Evolutionary conservation across 1,140 invertebrate genomes (phyloP).

Genomic region (Tenebrio molitor): DNA sequence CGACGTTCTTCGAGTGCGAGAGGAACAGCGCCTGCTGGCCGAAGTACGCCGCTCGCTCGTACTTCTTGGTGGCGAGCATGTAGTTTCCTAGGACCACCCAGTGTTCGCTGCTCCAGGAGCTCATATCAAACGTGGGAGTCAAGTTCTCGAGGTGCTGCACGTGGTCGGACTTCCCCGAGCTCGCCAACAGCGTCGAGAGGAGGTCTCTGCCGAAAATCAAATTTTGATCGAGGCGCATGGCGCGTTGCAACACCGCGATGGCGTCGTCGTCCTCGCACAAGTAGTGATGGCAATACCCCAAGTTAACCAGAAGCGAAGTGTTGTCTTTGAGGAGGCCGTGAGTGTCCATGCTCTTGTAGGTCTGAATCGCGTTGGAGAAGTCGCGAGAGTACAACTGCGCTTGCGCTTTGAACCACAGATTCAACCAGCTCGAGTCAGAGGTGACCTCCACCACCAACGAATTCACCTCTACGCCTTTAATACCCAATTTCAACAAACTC

Average conservation of each 20-base stretch:
- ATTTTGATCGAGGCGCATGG: constrained; percentile 59
- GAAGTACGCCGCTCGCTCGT: constrained; percentile 65
- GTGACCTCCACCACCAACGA: constrained; percentile 74
- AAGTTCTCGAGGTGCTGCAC: constrained; percentile 61
- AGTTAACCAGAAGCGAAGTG: constrained; percentile 73
- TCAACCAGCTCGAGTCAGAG: constrained; percentile 72
- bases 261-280: constrained; percentile 68
- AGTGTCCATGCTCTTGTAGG: constrained; percentile 76
- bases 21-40: constrained; percentile 65
- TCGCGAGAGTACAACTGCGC: constrained; percentile 76
- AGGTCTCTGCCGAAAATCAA: constrained; percentile 62
- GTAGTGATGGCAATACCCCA: constrained; percentile 79
- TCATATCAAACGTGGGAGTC: constrained; percentile 55
- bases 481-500: constrained; percentile 77
- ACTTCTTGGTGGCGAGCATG: constrained; percentile 61
- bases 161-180: constrained; percentile 59
- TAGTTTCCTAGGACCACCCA: constrained; percentile 64
- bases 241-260: constrained; percentile 64
- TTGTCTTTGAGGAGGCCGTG: constrained; percentile 76
- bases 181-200: constrained; percentile 57
- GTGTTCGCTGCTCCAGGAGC: constrained; percentile 60
- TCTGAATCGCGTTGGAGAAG: constrained; percentile 73
- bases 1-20: constrained; percentile 69
- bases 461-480: constrained; percentile 80
- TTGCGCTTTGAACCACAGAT: constrained; percentile 79